Evolutionary conservation across 2,113 vertebrate species (phyloP).

Genomic region (Galbula dea): DNA sequence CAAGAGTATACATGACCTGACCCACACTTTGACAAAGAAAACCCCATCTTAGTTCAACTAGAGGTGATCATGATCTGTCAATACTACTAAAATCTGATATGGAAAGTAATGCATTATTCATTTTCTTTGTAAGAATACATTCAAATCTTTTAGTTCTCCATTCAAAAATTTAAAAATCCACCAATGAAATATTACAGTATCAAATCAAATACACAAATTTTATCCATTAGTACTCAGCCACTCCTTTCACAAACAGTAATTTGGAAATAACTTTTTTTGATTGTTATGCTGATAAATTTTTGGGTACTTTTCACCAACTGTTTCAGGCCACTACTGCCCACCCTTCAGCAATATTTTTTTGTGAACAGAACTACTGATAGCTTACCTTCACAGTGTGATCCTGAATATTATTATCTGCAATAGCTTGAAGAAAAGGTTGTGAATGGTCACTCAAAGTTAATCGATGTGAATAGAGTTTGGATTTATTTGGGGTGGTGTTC

Average conservation of each 20-base stretch:
- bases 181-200: neutral
- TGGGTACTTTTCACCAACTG: neutral
- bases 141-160: neutral
- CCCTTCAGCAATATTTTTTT: neutral
- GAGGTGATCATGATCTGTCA: neutral
- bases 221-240: neutral
- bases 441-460: constrained; percentile 89
- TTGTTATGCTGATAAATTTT: neutral
- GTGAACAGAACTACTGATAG: neutral
- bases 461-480: constrained; percentile 84
- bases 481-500: constrained; percentile 87
- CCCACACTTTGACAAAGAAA: neutral
- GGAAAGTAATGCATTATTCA: neutral
- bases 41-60: neutral
- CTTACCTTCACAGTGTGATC: constrained; percentile 95
- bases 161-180: neutral
- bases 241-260: neutral
- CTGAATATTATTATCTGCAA: constrained; percentile 94
- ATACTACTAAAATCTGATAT: neutral
- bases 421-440: constrained; percentile 94
- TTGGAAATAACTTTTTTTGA: neutral
- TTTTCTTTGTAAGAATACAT: neutral
- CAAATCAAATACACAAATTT: neutral
- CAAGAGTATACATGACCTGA: neutral
- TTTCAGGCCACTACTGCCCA: neutral